These are phyloP conservation scores for Benthochromis sp. DNA, from an alignment of 2,113 vertebrate genomes.

Conservation along the genomic window DNA sequence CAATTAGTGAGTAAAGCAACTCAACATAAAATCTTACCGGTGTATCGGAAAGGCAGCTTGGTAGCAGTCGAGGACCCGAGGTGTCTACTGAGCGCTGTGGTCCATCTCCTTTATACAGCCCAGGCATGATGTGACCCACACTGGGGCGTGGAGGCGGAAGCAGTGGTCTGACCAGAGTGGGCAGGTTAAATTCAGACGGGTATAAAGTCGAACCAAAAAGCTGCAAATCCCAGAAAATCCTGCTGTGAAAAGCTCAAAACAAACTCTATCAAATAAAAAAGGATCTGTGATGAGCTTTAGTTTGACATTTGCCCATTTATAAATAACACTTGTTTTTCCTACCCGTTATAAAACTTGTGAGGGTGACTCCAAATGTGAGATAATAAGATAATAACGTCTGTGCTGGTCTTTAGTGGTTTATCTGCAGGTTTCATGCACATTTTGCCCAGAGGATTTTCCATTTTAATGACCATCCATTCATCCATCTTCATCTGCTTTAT, in stretches of 20 bases:
- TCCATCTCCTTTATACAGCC: constrained; percentile 24
- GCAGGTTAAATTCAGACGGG: constrained; percentile 6
- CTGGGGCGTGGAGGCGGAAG: background rate
- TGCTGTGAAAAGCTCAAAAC: background rate
- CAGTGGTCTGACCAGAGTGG: constrained; percentile 11
- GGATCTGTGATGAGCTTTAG: background rate
- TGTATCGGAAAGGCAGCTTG: background rate
- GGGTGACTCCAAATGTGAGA: background rate
- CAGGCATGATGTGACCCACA: background rate
- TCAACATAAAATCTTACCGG: background rate
- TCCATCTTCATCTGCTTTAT: background rate
- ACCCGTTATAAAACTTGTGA: background rate
- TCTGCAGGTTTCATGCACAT: background rate
- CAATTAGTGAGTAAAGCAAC: background rate
- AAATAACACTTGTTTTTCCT: background rate
- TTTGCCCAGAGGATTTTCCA: background rate
- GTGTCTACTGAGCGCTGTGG: background rate
- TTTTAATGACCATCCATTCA: background rate
- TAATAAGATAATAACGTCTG: background rate
- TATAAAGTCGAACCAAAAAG: constrained; percentile 2
- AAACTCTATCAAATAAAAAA: background rate
- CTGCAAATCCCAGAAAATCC: background rate
- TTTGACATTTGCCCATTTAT: background rate
- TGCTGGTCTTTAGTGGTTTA: background rate
- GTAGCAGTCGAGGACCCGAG: background rate